These are phyloP conservation scores for Odontamblyopus rebecca DNA, from an alignment of 2,797 vertebrate species.

Conservation along the genomic window DNA sequence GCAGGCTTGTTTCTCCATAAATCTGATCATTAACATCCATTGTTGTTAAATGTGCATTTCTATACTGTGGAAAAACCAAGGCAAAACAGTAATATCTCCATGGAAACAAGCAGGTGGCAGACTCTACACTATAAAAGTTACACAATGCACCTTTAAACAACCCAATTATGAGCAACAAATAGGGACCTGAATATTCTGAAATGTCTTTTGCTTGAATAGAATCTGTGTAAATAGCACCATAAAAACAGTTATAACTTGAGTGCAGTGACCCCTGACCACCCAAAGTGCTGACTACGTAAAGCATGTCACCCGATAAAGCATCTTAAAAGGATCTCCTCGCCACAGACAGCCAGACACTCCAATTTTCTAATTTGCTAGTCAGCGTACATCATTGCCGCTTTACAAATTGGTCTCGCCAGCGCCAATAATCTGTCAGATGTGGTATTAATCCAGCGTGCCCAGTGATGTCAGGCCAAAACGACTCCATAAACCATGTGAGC, in stretches of 20 bases:
- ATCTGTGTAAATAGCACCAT: not conserved
- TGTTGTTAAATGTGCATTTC: too few species aligned
- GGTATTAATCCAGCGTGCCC: constrained; percentile 37
- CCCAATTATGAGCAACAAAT: not conserved
- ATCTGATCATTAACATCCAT: too few species aligned
- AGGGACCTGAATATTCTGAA: not conserved
- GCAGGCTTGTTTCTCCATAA: too few species aligned
- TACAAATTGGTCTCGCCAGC: constrained; percentile 17
- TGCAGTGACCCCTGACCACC: not conserved
- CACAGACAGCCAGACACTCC: constrained; percentile 1
- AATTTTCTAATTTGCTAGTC: constrained; percentile 18
- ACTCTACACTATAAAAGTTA: too few species aligned
- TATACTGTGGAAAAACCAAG: too few species aligned
- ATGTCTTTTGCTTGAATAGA: not conserved
- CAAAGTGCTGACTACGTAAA: not conserved
- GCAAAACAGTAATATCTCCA: too few species aligned
- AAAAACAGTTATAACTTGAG: constrained; percentile 5
- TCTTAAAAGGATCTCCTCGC: constrained; percentile 2
- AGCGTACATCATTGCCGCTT: constrained; percentile 13
- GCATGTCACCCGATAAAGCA: not conserved
- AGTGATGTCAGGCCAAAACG: constrained; percentile 22
- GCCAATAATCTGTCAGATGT: constrained; percentile 37
- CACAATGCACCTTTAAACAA: not conserved
- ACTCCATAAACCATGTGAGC: constrained; percentile 33
- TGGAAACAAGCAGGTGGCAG: too few species aligned